A percentile compares a stretch with the other conserved stretches of the same genome.
Evolutionary conservation across 1,140 invertebrate species (phyloP).

Genomic region (Neuroterus valhalla): DNA sequence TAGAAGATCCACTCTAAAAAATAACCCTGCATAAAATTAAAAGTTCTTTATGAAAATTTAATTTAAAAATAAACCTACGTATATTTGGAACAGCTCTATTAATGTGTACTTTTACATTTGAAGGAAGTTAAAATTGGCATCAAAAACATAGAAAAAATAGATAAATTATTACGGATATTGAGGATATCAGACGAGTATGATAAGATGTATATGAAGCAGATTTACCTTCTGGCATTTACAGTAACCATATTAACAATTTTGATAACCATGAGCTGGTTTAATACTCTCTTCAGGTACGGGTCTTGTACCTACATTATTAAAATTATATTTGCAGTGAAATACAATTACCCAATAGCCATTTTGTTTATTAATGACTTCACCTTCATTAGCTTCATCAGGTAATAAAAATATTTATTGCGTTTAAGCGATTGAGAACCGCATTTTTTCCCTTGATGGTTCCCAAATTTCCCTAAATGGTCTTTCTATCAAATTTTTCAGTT

Average conservation of each 20-base stretch:
- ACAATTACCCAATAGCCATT: constrained; percentile 34
- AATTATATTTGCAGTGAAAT: not conserved
- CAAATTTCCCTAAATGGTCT: not conserved
- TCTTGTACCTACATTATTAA: not conserved
- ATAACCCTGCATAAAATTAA: too few relatives aligned
- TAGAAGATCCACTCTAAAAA: too few relatives aligned
- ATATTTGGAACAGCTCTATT: not conserved
- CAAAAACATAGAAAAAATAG: not conserved
- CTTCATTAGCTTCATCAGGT: constrained; percentile 34
- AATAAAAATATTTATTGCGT: not conserved
- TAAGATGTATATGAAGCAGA: not conserved
- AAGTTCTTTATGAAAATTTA: too few relatives aligned
- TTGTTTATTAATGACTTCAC: constrained; percentile 17
- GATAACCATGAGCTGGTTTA: not conserved
- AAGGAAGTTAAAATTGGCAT: not conserved
- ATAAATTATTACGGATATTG: not conserved
- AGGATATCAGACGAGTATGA: not conserved
- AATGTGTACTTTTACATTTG: not conserved
- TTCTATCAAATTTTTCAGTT: not conserved
- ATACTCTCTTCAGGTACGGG: not conserved
- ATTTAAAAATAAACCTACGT: too few relatives aligned
- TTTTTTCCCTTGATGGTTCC: not conserved
- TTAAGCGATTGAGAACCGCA: not conserved
- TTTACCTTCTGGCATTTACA: not conserved
- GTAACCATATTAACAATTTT: not conserved